Evolutionary conservation across 1,140 invertebrate species (phyloP).

Genomic region (Bombus pyrosoma): DNA sequence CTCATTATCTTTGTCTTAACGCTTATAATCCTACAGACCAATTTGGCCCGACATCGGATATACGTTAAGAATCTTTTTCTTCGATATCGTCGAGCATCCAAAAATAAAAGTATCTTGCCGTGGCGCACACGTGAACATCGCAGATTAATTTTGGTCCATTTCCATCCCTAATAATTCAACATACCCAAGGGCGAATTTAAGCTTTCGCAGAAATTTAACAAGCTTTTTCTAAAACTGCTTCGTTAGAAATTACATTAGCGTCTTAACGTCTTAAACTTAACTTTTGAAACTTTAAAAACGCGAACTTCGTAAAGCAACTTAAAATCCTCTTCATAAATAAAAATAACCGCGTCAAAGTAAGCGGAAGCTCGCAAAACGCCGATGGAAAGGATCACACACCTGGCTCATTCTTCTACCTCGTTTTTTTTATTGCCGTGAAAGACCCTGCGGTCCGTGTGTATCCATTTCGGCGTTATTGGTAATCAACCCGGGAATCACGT

Average conservation of each 20-base stretch:
- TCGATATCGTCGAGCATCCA: background rate
- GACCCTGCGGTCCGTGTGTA: slow-evolving; percentile 38
- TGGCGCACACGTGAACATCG: background rate
- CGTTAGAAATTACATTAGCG: too few species aligned
- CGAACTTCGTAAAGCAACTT: background rate
- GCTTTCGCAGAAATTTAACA: too few species aligned
- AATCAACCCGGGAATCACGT: slow-evolving; percentile 60
- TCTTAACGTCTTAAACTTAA: too few species aligned
- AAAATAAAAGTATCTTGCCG: too few species aligned
- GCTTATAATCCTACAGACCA: background rate
- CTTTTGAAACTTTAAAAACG: too few species aligned
- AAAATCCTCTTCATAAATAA: background rate
- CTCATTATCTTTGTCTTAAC: slow-evolving; percentile 31
- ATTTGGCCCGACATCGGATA: background rate
- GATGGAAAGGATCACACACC: background rate
- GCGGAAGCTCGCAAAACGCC: background rate
- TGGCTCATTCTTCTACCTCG: background rate
- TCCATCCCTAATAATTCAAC: too few species aligned
- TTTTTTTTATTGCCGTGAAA: slow-evolving; percentile 22
- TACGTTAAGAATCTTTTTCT: background rate
- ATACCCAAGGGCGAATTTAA: too few species aligned
- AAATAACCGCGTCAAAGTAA: too few species aligned
- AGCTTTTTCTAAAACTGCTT: too few species aligned
- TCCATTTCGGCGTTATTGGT: slow-evolving; percentile 54
- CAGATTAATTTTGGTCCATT: too few species aligned